These are phyloP conservation scores for Muscicapa comitata DNA, from an alignment of 2,797 vertebrate species.

Conservation along the genomic window DNA sequence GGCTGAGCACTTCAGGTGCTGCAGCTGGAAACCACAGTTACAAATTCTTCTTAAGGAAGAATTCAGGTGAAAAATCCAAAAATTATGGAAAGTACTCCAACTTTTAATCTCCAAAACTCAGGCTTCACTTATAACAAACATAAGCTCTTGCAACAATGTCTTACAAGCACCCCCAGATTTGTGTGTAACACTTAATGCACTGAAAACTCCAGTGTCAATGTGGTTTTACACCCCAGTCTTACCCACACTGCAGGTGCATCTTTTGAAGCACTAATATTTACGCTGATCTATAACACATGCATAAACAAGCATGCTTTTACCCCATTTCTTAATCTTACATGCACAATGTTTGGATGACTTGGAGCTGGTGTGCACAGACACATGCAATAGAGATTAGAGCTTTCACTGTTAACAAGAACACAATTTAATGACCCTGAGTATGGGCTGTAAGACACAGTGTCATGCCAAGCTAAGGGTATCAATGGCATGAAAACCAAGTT, in stretches of 20 bases:
- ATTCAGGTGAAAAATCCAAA: background rate
- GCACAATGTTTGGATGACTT: background rate
- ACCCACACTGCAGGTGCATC: background rate
- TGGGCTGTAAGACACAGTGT: background rate
- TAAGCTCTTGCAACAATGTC: background rate
- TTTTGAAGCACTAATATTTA: background rate
- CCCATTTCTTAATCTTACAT: background rate
- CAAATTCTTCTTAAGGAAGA: background rate
- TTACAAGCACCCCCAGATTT: background rate
- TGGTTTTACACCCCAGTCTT: background rate
- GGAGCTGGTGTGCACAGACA: background rate
- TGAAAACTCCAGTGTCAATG: background rate
- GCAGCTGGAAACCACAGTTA: background rate
- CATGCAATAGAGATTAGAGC: background rate
- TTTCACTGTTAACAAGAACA: background rate
- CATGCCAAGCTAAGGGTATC: background rate
- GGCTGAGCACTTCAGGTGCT: background rate
- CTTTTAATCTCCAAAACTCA: background rate
- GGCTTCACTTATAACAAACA: rapidly evolving
- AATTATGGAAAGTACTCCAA: background rate
- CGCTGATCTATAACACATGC: background rate
- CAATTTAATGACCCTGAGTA: constrained; percentile 23
- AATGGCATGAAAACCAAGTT: background rate
- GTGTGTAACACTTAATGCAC: background rate
- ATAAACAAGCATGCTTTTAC: background rate